phyloP scores from a whole-genome alignment of 1,140 invertebrate genomes.

The Drosophila paulistorum region DNA sequence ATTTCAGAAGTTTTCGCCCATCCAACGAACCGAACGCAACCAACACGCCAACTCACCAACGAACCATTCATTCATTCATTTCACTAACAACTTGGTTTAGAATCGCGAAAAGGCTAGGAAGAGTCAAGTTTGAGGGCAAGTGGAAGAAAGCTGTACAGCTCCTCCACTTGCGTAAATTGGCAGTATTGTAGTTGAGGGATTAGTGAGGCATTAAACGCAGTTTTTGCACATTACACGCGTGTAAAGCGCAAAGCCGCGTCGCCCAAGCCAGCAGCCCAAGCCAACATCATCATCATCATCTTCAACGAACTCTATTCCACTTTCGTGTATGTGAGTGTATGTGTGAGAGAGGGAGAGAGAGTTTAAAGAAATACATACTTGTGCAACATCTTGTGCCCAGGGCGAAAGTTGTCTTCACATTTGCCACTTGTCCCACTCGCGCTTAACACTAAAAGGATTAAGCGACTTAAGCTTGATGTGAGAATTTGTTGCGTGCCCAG shows the following conservation, averaged over 20 bases:
- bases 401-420: constrained; percentile 53
- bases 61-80: constrained; percentile 19
- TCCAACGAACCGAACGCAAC: constrained; percentile 32
- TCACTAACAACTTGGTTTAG: neutral
- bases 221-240: constrained; percentile 81
- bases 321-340: constrained; percentile 23
- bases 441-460: constrained; percentile 77
- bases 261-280: constrained; percentile 47
- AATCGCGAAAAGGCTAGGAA: neutral
- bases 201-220: constrained; percentile 79
- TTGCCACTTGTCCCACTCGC: constrained; percentile 65
- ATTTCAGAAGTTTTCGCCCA: constrained; percentile 55
- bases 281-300: constrained; percentile 1
- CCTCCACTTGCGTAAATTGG: constrained; percentile 78
- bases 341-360: constrained; percentile 22
- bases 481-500: constrained; percentile 70
- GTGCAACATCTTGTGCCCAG: constrained; percentile 9
- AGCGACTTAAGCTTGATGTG: constrained; percentile 76
- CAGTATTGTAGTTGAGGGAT: constrained; percentile 81
- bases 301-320: constrained; percentile 2
- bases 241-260: constrained; percentile 69
- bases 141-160: constrained; percentile 6
- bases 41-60: constrained; percentile 62
- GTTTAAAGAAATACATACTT: constrained; percentile 62
- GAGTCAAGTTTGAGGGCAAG: constrained; percentile 14